Evolutionary conservation across 2,888 invertebrate genomes (phyloP), one percentile per base, ranked within the genome.

Genomic region (Macroteleia sp.): DNA sequence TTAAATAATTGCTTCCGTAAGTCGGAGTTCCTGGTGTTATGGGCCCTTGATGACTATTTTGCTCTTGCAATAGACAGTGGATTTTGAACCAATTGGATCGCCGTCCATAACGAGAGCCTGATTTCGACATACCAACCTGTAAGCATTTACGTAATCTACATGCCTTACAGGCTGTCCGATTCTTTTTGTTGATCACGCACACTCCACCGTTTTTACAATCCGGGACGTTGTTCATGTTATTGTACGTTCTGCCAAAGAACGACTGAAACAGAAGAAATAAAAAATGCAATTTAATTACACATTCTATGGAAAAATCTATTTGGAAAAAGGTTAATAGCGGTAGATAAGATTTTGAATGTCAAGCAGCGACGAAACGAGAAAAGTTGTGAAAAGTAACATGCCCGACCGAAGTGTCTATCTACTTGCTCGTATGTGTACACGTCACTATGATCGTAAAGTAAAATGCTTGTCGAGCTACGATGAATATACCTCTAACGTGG

Each of bases 31-130:
- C n/a, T n/a, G n/a, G n/a, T n/a, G n/a, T n/a, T n/a, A n/a, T n/a
- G n/a, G n/a, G n/a, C n/a, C n/a, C n/a, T n/a, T n/a, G n/a, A n/a
- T n/a, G n/a, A n/a, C n/a, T n/a, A n/a, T n/a, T n/a, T 25, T 92
- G 93, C 77, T 93, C 93, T 82, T 94, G 93, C 1, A 94, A 92
- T 4, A 94, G 91, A 82, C 97, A 97, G 89, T 97, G 97, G 82
- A 97, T 97, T 92, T 97, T 97, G 93, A 97, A 97, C 97, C 97
- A 97, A 92, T 97, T 97, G 52, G 97, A 97, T 56, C 97, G 93
- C 20, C 97, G 93, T 0, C 97, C 97, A 90, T 97, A 97, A 61
- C 97, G 93, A 0, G 97, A 97, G 9, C 97, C 97, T 67, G 96
- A 96, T 91, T 97, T 97, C 17, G 97, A 97, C 97, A 97, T 97